Percentiles rank a stretch among this genome's conserved stretches.
Evolutionary conservation across 2,797 vertebrate species (phyloP).

Genomic region (Sebastes oblongus): DNA sequence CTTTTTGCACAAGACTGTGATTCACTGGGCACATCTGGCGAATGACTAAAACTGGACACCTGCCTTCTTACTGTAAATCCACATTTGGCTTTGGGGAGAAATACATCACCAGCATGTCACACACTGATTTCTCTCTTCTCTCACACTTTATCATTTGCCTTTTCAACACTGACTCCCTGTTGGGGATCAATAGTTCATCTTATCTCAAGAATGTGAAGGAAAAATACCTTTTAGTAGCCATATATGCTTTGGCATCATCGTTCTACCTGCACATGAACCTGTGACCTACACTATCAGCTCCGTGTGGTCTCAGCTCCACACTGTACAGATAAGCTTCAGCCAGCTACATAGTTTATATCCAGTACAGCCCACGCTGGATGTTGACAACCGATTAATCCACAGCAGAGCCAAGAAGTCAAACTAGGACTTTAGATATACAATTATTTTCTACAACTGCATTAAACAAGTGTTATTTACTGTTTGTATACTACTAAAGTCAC

Average conservation of each 20-base stretch:
- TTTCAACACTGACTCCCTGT: background rate
- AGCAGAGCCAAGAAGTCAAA: background rate
- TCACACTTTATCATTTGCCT: background rate
- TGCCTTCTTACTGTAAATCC: background rate
- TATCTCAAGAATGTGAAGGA: background rate
- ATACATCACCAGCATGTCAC: background rate
- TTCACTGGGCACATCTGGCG: background rate
- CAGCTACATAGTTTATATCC: conserved; percentile 10
- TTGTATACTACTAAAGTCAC: background rate
- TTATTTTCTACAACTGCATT: background rate
- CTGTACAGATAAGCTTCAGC: background rate
- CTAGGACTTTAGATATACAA: background rate
- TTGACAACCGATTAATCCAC: background rate
- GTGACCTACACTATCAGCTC: conserved; percentile 1
- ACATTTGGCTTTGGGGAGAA: background rate
- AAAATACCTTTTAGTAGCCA: background rate
- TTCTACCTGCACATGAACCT: conserved; percentile 2
- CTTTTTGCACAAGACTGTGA: background rate
- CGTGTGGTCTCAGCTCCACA: background rate
- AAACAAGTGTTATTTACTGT: background rate
- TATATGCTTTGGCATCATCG: background rate
- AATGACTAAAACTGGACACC: background rate
- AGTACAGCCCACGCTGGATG: background rate
- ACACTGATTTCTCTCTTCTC: background rate
- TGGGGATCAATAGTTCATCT: background rate